These are phyloP conservation scores for Telmatochromis sp. DNA, from an alignment of 2,113 vertebrate genomes.

Conservation along the genomic window DNA sequence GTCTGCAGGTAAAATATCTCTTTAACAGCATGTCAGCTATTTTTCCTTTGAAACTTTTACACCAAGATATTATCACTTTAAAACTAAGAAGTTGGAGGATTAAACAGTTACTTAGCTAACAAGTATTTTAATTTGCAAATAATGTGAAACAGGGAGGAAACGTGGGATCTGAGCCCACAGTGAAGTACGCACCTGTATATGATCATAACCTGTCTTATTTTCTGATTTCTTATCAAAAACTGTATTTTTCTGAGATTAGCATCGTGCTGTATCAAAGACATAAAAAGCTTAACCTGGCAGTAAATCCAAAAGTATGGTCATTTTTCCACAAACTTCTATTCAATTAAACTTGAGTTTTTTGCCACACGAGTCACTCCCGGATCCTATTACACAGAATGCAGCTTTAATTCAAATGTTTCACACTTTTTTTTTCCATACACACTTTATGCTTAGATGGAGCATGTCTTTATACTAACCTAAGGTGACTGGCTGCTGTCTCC, in stretches of 20 bases:
- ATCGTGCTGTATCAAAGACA: background rate
- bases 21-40: background rate
- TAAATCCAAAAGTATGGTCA: background rate
- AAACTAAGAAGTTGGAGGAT: background rate
- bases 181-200: background rate
- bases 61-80: background rate
- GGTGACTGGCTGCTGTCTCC: background rate
- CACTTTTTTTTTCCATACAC: background rate
- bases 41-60: background rate
- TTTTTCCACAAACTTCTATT: background rate
- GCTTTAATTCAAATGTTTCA: background rate
- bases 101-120: background rate
- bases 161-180: background rate
- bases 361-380: background rate
- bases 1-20: conserved; percentile 68
- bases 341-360: background rate
- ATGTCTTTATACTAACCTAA: background rate
- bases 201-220: background rate
- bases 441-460: background rate
- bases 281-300: background rate
- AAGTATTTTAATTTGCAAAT: background rate
- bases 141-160: background rate
- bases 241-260: background rate
- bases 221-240: background rate
- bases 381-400: background rate